phyloP scores from a whole-genome alignment of 2,888 invertebrate genomes.

The Dyspetes luteomarginatus region DNA sequence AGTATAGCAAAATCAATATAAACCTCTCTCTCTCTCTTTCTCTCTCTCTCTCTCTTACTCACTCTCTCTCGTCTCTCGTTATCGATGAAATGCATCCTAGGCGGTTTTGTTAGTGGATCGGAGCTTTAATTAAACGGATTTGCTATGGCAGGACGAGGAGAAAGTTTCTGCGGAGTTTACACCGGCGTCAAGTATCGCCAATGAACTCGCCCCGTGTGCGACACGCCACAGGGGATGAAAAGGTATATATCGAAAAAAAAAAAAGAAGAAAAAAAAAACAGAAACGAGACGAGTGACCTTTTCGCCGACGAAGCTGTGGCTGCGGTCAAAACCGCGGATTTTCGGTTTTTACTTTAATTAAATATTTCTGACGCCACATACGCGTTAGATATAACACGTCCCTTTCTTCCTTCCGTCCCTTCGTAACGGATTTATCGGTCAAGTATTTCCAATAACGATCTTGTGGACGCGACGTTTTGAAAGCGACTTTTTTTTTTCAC shows the following conservation, averaged over 20 bases:
- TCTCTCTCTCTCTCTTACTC: neutral
- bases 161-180: constrained; percentile 65
- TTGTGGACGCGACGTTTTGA: constrained; percentile 13
- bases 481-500: constrained; percentile 5
- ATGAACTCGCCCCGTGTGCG: constrained; percentile 70
- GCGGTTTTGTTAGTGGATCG: constrained; percentile 46
- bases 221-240: constrained; percentile 63
- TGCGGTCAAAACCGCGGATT: constrained; percentile 75
- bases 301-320: constrained; percentile 73
- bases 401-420: neutral
- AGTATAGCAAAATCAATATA: constrained; percentile 40
- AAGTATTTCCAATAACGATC: constrained; percentile 61
- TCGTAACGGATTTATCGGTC: constrained; percentile 49
- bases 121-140: constrained; percentile 59
- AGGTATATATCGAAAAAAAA: constrained; percentile 15
- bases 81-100: constrained; percentile 47
- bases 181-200: constrained; percentile 69
- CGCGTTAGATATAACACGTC: constrained; percentile 11
- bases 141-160: constrained; percentile 3
- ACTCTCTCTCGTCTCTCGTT: too few species aligned
- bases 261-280: constrained; percentile 26
- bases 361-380: constrained; percentile 76
- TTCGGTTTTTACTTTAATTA: constrained; percentile 82
- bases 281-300: constrained; percentile 56
- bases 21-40: neutral